A percentile compares a stretch with the other conserved stretches of the same genome.
Conservation (phyloP, 2,113 vertebrate genomes). For the Dissostichus mawsoni region DNA sequence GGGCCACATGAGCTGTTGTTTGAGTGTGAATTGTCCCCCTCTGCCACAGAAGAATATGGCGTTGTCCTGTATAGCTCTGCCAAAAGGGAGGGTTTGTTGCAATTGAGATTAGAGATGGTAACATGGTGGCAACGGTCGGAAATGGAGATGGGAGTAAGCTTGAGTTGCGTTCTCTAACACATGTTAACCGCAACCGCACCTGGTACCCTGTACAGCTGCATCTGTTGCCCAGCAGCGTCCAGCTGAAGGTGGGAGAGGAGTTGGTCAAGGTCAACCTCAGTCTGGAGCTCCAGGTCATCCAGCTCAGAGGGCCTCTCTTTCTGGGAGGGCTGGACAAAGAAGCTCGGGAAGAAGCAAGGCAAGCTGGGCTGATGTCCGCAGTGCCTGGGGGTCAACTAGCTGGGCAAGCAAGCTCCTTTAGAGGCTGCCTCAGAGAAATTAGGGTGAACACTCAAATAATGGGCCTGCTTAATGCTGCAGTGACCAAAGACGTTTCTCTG, state of each 20-base stretch:
- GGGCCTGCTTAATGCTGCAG: conserved; percentile 84
- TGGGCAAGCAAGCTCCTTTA: conserved; percentile 86
- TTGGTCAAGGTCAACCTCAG: conserved; percentile 75
- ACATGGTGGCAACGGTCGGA: conserved; percentile 82
- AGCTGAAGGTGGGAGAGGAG: conserved; percentile 85
- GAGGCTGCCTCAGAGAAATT: conserved; percentile 88
- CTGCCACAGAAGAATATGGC: conserved; percentile 74
- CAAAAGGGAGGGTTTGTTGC: conserved; percentile 83
- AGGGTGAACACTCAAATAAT: conserved; percentile 82
- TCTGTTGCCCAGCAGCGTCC: conserved; percentile 79
- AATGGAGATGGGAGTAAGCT: conserved; percentile 73
- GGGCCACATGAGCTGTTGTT: conserved; percentile 75
- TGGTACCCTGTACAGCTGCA: conserved; percentile 87
- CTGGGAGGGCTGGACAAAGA: conserved; percentile 85
- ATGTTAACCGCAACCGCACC: conserved; percentile 76
- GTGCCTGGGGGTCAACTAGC: conserved; percentile 60
- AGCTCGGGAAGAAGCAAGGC: conserved; percentile 69
- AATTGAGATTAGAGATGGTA: conserved; percentile 86
- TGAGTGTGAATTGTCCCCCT: conserved; percentile 84
- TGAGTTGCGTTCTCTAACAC: conserved; percentile 78
- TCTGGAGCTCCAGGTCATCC: conserved; percentile 66
- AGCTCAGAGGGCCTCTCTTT: conserved; percentile 84
- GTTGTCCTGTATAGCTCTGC: conserved; percentile 88
- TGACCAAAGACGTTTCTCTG: conserved; percentile 89
- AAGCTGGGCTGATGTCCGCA: conserved; percentile 76